Conservation (phyloP, 1,140 invertebrate genomes). For the Pseudomyrmex flavicornis region DNA sequence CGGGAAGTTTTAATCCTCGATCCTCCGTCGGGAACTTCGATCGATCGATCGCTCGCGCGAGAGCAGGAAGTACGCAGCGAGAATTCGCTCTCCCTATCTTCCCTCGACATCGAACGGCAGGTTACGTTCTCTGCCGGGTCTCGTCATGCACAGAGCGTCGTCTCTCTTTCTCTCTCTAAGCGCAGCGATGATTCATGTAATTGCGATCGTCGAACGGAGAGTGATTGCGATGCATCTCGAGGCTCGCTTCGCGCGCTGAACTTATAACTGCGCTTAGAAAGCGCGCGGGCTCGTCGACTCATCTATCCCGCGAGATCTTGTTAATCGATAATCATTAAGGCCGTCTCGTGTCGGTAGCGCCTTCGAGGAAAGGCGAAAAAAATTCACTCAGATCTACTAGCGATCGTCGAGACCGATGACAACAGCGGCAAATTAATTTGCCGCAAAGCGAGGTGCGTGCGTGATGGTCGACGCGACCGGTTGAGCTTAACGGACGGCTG, state of each 20-base stretch:
- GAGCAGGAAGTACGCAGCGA: conserved; percentile 21
- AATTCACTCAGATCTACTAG: neutral
- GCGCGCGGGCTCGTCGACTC: neutral
- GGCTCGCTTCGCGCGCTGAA: too few species aligned
- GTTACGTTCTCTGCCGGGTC: conserved; percentile 37
- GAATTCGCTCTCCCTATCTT: conserved; percentile 10
- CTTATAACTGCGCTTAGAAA: conserved; percentile 36
- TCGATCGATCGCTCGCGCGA: conserved; percentile 17
- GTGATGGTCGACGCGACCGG: neutral
- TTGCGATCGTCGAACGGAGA: conserved; percentile 38
- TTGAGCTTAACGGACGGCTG: neutral
- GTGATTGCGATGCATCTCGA: conserved; percentile 14
- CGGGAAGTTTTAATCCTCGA: neutral
- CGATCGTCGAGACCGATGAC: neutral
- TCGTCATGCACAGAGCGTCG: neutral
- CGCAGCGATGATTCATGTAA: conserved; percentile 52
- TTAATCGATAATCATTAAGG: conserved; percentile 28
- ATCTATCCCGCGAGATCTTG: conserved; percentile 4
- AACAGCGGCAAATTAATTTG: conserved; percentile 23
- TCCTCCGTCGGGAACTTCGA: neutral
- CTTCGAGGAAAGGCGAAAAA: neutral
- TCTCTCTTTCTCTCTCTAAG: neutral
- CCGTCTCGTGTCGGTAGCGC: neutral
- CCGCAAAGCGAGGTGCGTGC: neutral
- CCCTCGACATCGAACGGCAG: conserved; percentile 10